Percentiles rank a stretch among this genome's conserved stretches.
phyloP scores from a whole-genome alignment of 1,140 invertebrate genomes.

The Lepidurus arcticus region DNA sequence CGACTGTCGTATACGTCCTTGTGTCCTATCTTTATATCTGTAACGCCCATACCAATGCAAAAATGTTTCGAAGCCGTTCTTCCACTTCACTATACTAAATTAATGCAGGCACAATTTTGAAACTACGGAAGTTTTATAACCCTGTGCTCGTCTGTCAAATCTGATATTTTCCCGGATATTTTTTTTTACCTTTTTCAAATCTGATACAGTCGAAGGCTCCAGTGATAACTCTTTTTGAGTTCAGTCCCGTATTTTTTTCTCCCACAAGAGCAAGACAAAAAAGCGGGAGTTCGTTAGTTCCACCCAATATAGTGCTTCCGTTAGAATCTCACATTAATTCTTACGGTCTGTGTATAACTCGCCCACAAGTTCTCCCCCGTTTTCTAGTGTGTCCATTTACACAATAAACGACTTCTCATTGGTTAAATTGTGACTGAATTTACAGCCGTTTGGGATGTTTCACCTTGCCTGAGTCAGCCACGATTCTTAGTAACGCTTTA shows the following conservation, averaged over 20 bases:
- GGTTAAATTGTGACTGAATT: background rate
- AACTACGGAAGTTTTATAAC: background rate
- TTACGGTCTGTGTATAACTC: slow-evolving; percentile 1
- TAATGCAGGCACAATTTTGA: background rate
- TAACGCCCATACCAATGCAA: slow-evolving; percentile 7
- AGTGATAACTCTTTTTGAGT: background rate
- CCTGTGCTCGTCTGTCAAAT: no score
- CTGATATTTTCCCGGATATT: no score
- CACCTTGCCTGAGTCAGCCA: no score
- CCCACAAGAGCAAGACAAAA: background rate
- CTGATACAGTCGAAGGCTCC: background rate
- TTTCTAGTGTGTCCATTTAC: background rate
- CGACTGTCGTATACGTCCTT: background rate
- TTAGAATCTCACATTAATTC: background rate
- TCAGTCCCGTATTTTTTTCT: background rate
- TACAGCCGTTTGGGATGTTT: no score
- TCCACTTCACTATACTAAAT: background rate
- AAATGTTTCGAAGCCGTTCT: background rate
- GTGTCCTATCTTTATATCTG: background rate
- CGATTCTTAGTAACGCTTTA: no score
- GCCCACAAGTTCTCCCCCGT: slow-evolving; percentile 1
- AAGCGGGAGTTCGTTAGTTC: background rate
- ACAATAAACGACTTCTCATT: slow-evolving; percentile 6
- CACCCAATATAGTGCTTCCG: background rate
- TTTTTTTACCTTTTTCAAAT: no score